Percentiles rank a stretch among this genome's conserved stretches.
Conservation (phyloP, 2,113 vertebrate genomes). For the Brachyhypopomus gauderio region DNA sequence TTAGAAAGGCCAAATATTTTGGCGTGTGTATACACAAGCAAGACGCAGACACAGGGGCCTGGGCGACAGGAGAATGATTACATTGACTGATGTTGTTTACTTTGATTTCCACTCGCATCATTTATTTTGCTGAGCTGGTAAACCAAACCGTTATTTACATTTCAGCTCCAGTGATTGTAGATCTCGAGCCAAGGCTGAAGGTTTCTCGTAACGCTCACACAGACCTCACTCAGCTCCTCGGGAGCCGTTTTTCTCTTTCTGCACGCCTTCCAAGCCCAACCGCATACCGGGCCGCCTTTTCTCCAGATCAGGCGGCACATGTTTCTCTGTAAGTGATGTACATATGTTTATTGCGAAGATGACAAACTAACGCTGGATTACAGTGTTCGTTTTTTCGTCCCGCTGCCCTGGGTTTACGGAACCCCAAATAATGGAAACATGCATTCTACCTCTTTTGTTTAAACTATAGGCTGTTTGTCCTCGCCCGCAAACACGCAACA, state of each 20-base stretch:
- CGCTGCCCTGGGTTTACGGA: conserved; percentile 66
- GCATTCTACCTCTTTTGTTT: conserved; percentile 61
- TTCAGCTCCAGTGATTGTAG: conserved; percentile 58
- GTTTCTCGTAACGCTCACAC: conserved; percentile 66
- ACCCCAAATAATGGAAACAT: conserved; percentile 21
- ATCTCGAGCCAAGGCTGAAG: conserved; percentile 53
- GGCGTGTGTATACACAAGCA: conserved; percentile 47
- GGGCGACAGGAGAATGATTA: conserved; percentile 73
- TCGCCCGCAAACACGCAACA: conserved; percentile 70
- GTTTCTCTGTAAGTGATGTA: conserved; percentile 70
- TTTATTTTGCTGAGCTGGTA: conserved; percentile 74
- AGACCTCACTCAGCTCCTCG: conserved; percentile 51
- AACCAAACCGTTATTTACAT: conserved; percentile 70
- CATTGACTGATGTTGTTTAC: conserved; percentile 79
- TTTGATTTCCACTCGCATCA: conserved; percentile 76
- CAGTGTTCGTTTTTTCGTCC: conserved; percentile 49
- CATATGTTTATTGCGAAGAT: conserved; percentile 70
- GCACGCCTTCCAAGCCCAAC: conserved; percentile 34
- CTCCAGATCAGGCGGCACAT: conserved; percentile 58
- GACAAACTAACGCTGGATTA: conserved; percentile 70
- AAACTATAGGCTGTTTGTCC: conserved; percentile 65
- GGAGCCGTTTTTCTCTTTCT: conserved; percentile 61
- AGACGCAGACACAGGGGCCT: conserved; percentile 62
- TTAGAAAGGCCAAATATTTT: conserved; percentile 46
- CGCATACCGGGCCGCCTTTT: conserved; percentile 42